Percentiles rank a stretch among this genome's conserved stretches.
Evolutionary conservation across 2,113 vertebrate species (phyloP).

Genomic region (Siphamia tubifer): DNA sequence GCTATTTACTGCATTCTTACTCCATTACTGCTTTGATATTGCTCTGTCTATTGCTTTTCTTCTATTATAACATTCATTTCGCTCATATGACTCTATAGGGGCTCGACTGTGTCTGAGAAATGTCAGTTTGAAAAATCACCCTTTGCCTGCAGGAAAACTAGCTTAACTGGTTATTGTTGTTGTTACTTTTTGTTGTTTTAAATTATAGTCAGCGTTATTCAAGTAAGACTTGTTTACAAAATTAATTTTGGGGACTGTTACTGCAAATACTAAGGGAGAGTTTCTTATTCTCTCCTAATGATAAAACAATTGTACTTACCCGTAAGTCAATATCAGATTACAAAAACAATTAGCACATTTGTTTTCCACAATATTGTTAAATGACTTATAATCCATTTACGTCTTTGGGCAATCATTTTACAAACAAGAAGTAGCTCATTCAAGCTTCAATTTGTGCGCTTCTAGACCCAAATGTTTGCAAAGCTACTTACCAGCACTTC

Average conservation of each 20-base stretch:
- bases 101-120: constrained; percentile 11
- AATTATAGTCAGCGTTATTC: neutral
- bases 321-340: constrained; percentile 55
- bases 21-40: neutral
- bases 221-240: neutral
- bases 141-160: constrained; percentile 7
- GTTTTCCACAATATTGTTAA: constrained; percentile 45
- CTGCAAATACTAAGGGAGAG: neutral
- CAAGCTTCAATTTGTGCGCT: constrained; percentile 53
- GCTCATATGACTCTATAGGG: neutral
- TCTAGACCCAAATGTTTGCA: constrained; percentile 67
- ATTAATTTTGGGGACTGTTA: constrained; percentile 6
- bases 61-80: neutral
- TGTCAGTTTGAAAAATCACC: constrained; percentile 20
- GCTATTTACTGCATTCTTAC: constrained; percentile 7
- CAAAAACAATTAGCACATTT: constrained; percentile 60
- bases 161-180: constrained; percentile 2
- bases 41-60: neutral
- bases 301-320: constrained; percentile 26
- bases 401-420: constrained; percentile 56
- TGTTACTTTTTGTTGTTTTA: too few relatives aligned
- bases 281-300: neutral
- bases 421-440: constrained; percentile 57
- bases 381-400: constrained; percentile 62
- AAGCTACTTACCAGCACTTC: constrained; percentile 68